A percentile compares a stretch with the other conserved stretches of the same genome.
phyloP scores from a whole-genome alignment of 1,140 invertebrate genomes.

The Caenorhabditis latens region DNA sequence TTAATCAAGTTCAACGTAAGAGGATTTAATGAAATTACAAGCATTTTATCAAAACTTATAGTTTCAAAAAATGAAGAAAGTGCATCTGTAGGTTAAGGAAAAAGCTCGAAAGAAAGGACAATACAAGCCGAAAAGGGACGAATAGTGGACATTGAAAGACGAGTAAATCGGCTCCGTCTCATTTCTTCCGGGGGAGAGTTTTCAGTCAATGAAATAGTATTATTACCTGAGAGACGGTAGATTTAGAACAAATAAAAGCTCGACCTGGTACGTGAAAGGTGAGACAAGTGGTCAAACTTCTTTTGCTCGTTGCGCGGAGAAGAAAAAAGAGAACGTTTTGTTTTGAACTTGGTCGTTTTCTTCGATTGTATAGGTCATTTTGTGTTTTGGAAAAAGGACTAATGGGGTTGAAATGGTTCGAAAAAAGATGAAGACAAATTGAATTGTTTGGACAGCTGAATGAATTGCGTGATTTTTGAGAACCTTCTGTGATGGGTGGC shows the following conservation, averaged over 20 bases:
- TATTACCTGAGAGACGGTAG: slow-evolving; percentile 26
- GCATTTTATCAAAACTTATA: too few relatives aligned
- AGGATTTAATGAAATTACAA: too few relatives aligned
- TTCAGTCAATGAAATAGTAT: slow-evolving; percentile 8
- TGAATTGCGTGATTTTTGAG: background rate
- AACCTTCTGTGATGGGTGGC: too few relatives aligned
- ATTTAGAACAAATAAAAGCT: slow-evolving; percentile 41
- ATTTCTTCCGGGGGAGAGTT: slow-evolving; percentile 28
- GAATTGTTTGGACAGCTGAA: slow-evolving; percentile 29
- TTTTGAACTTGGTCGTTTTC: slow-evolving; percentile 14
- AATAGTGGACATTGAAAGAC: slow-evolving; percentile 54
- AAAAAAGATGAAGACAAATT: background rate
- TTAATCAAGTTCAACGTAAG: too few relatives aligned
- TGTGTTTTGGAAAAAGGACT: background rate
- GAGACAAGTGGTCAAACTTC: slow-evolving; percentile 53
- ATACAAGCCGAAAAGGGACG: slow-evolving; percentile 9
- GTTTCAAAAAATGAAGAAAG: background rate
- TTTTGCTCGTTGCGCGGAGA: background rate
- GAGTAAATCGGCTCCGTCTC: slow-evolving; percentile 20
- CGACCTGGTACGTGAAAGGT: slow-evolving; percentile 54
- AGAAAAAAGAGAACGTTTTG: background rate
- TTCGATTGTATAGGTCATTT: slow-evolving; percentile 11
- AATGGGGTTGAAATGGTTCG: background rate
- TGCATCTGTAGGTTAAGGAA: slow-evolving; percentile 15
- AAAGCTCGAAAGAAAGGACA: background rate